Evolutionary conservation across 2,797 vertebrate species (phyloP), one percentile per base, ranked within the genome.

Genomic region (Diglossa cyanea): DNA sequence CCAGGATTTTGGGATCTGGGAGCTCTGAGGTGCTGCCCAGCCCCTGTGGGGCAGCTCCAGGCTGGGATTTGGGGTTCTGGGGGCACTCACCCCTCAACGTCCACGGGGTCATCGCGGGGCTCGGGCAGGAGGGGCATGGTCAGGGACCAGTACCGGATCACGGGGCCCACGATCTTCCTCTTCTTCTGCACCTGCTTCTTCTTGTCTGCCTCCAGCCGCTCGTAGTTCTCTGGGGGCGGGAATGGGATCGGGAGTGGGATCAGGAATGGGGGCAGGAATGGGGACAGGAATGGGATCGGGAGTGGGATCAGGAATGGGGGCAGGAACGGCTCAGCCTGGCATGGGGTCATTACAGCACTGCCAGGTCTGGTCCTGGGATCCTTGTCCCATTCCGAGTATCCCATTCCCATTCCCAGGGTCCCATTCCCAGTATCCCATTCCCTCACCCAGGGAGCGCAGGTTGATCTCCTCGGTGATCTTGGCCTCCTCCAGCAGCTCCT

Each of bases 181-280:
- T 99, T 99, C 98, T 99, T 99, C 81, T 99, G 98, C 11, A 99
- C 99, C 72, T 99, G 99, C 96, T 99, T 99, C 98, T 99, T 99
- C 96, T 99, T 99, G 95, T 99, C 99, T 0, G 99, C 99, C 85
- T 99, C 99, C 18, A 99, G 97, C 5, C 99, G 98, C 93, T 99
- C 99, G 9, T 99, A 99, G 47, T 99, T 99, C 96, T 99, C 99
- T 99, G 97, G 3, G 11, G 28, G 7, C 0, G 0, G 48, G 5
- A 37, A 37, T 37, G 37, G 37, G 35, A 35, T 35, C 35, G 35
- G 35, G 35, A 35, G 35, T 10, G 35, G 35, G 35, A 35, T 35
- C 24, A 9, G 47, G 47, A 47, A 37, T 37, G 37, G 37, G 35
- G 35, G 35, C 24, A 9, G 47, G 47, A 47, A 4, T 0, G 7